Evolutionary conservation across 2,888 invertebrate genomes (phyloP), one percentile per base, ranked within the genome.

Genomic region (Subacronicta megacephala): DNA sequence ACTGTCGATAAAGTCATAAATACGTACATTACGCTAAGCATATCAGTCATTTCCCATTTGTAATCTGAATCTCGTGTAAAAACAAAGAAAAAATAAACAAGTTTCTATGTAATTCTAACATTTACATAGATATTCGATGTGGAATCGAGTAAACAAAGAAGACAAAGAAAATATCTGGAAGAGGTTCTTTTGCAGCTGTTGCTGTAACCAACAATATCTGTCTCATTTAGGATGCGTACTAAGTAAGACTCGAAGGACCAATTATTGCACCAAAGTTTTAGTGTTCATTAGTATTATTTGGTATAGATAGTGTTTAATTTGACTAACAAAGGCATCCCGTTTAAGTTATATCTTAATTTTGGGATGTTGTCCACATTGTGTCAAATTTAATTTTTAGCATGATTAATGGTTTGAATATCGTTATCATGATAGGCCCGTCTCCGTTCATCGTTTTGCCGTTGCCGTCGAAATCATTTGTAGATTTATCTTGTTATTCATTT

Each of bases 11-110:
- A 16, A 36, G 50, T 26, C 33, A 46, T 15, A 4, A 17, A 1
- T 47, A n/a, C 38, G 13, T 38, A 31, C 29, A 23, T 20, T 15
- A 37, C 44, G 12, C 5, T 16, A 15, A 15, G 3, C 0, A 46
- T 56, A 56, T 51, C 47, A 50, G 31, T 55, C 0, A 10, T 45
- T 45, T 59, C 7, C 26, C 38, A 31, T 43, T 31, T 23, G 7
- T 52, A 23, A 43, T 47, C 31, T 60, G n/a, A n/a, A n/a, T n/a
- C n/a, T n/a, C n/a, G n/a, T 43, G 7, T 35, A 7, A 18, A 31
- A 17, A 36, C 12, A 36, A 10, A 17, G 12, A 17, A 36, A 36
- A 3, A 1, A 2, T 5, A 38, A 38, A 18, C 37, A 10, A 4
- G 31, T 31, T n/a, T 18, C 9, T 17, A 16, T 13, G 7, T 18